Evolutionary conservation across 37 sponge, comb jelly and placozoan species (phyloP), one percentile per base, ranked within the genome.

Genomic region (Crambe crambe): DNA sequence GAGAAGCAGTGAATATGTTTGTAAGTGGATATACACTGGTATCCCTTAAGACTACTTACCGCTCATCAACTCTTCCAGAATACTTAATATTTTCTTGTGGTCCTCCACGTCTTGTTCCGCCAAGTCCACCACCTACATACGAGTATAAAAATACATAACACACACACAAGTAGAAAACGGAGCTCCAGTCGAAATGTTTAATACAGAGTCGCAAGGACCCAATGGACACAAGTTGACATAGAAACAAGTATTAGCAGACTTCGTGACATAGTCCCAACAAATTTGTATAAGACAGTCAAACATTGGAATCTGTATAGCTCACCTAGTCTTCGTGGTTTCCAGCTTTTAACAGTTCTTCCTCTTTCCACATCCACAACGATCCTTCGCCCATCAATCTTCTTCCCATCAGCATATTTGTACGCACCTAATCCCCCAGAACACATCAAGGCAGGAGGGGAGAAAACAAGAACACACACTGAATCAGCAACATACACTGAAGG

Each of bases 391-490:
- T 98, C 94, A 56, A 98, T 89, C 91, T 98, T 98, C 90, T 93
- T 95, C 26, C 99, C 99, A 79, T 98, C 99, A 17, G 86, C 99
- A 77, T 95, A 87, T 64, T 98, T 98, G 72, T 93, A 98, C 21
- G 99, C 99, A 77, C 88, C 96, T 90, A 75, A 30, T 20, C 58
- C 23, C 12, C 3, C 35, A 67, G 27, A 36, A 34, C 51, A 47
- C 51, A 15, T 47, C 12, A 47, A 47, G 6, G 51, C 6, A 47
- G 12, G 12, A 47, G 51, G 71, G 43, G 62, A 58, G 39, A 62
- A 73, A 31, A 61, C 74, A 73, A 44, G 25, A 10, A 32, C 8
- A 44, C 8, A 56, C 21, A 51, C 6, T 54, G 51, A 23, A 56
- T 17, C 10, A 47, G 12, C 6, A 47, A 47, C 6, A 47, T 15